Evolutionary conservation across 2,888 invertebrate species (phyloP), one percentile per base, ranked within the genome.

Genomic region (Siphlonurus alternatus): DNA sequence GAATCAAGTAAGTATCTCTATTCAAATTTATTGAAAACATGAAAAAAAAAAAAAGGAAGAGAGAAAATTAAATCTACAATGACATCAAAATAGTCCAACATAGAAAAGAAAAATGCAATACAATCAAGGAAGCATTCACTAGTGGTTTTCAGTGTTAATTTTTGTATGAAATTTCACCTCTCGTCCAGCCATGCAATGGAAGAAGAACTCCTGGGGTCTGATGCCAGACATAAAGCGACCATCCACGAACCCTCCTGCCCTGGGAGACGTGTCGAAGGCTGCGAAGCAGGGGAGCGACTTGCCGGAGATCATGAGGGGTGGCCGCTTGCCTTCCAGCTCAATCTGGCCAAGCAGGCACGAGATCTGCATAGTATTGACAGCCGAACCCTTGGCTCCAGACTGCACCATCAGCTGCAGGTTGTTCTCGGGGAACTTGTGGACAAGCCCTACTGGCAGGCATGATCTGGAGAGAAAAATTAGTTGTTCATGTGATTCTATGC

Each of bases 161-260:
- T 38, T 53, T 54, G n/a, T n/a, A n/a, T n/a, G n/a, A n/a, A n/a
- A 23, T 67, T 73, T 72, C 74, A 86, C 93, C 83, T 99, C 99
- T 76, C 99, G 84, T 64, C 99, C 99, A 64, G 99, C 99, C 98
- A 99, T 99, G 73, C 98, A 98, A 81, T 99, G 98, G 78, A 97
- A 98, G 78, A 96, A 99, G 75, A 96, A 96, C 73, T 99, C 98
- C 76, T 95, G 96, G 0, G 97, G 96, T 72, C 90, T 85, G 70
- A 99, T 93, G n/a, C 99, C 99, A 0, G 98, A 97, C 85, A 98
- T 86, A 74, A 99, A 99, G 10, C 99, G 83, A 0, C 94, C 93
- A 69, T 92, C 92, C 64, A 99, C 92, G 73, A 95, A 99, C 1
- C 99, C 99, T 7, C 99, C 96, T 0, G 97, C 92, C 72, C 92